These are phyloP conservation scores for Polymixis lichenea DNA, from an alignment of 2,888 invertebrate species.

Conservation along the genomic window DNA sequence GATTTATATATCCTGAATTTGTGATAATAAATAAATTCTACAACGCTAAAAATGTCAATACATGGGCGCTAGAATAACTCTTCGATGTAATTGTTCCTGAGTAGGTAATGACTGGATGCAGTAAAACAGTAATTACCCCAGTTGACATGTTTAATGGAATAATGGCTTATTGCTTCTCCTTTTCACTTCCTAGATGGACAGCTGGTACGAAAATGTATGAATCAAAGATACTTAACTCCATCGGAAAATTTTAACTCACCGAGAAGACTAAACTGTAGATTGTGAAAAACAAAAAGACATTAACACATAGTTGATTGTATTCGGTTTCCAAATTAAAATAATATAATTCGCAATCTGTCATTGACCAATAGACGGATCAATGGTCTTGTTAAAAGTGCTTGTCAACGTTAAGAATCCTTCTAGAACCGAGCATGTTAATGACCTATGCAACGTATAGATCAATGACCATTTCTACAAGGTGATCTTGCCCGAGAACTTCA, in stretches of 20 bases:
- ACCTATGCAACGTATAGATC: neutral
- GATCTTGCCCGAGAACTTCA: neutral
- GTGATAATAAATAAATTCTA: neutral
- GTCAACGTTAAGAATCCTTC: slow-evolving; percentile 10
- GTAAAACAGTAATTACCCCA: slow-evolving; percentile 42
- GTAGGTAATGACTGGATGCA: slow-evolving; percentile 36
- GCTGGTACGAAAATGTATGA: neutral
- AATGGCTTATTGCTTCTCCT: slow-evolving; percentile 26
- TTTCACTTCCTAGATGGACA: slow-evolving; percentile 5
- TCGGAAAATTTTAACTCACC: neutral
- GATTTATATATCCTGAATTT: neutral
- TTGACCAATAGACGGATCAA: slow-evolving; percentile 20
- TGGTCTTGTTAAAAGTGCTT: slow-evolving; percentile 10
- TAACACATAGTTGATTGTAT: neutral
- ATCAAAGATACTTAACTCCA: neutral
- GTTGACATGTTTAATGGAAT: slow-evolving; percentile 35
- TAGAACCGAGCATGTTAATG: neutral
- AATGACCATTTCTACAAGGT: neutral
- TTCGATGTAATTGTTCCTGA: slow-evolving; percentile 26
- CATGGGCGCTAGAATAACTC: slow-evolving; percentile 5
- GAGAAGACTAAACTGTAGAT: neutral
- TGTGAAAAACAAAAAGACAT: neutral
- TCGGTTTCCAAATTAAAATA: slow-evolving; percentile 28
- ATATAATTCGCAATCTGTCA: neutral
- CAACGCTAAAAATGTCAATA: neutral